These are phyloP conservation scores for Drosophila incognita DNA, from an alignment of 2,888 invertebrate genomes.

Conservation along the genomic window DNA sequence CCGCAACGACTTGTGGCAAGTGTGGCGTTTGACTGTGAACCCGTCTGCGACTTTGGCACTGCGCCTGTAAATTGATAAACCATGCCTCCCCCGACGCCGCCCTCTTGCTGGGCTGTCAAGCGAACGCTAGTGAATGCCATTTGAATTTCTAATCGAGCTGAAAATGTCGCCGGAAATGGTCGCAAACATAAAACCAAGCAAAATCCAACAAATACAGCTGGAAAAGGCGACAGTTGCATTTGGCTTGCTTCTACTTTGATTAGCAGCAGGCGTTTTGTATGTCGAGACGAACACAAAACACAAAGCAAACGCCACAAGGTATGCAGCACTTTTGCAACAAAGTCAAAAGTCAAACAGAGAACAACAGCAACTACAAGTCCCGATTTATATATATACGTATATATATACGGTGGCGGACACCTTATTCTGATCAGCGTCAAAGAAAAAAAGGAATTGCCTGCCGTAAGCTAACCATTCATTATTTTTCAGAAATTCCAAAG, in stretches of 20 bases:
- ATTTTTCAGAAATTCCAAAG: too few relatives aligned
- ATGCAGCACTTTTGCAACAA: constrained; percentile 55
- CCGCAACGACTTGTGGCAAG: constrained; percentile 54
- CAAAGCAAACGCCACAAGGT: constrained; percentile 47
- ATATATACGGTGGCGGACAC: too few relatives aligned
- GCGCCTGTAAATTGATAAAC: constrained; percentile 63
- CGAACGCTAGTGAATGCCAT: constrained; percentile 62
- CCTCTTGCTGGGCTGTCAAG: constrained; percentile 36
- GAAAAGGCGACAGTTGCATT: constrained; percentile 11
- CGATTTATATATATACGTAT: constrained; percentile 10
- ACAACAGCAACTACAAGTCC: constrained; percentile 12
- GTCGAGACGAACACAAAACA: constrained; percentile 27
- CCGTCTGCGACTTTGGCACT: constrained; percentile 51
- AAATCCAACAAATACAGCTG: constrained; percentile 11
- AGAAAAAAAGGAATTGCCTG: too few relatives aligned
- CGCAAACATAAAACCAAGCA: constrained; percentile 47
- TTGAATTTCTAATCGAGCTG: constrained; percentile 73
- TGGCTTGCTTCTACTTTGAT: constrained; percentile 35
- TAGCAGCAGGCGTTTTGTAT: constrained; percentile 43
- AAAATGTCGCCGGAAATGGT: constrained; percentile 60
- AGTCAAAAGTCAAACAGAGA: constrained; percentile 45
- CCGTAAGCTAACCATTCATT: too few relatives aligned
- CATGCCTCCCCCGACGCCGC: constrained; percentile 1
- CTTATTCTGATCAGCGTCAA: too few relatives aligned
- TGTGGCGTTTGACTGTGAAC: constrained; percentile 60